These are phyloP conservation scores for Darevskia nairensis DNA, from an alignment of 2,797 vertebrate species.

Conservation along the genomic window DNA sequence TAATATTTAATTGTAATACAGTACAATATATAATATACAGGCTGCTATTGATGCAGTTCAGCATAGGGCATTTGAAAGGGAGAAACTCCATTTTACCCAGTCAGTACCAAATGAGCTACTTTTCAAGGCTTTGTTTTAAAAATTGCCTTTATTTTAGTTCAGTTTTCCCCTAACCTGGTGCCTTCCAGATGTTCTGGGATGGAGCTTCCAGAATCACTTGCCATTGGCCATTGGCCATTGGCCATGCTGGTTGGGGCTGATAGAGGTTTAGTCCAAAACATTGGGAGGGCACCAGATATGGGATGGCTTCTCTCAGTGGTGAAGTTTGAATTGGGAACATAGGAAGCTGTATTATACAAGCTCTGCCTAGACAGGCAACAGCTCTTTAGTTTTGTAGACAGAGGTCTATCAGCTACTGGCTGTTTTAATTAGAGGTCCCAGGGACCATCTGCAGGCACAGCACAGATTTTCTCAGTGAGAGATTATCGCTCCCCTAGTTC, in stretches of 20 bases:
- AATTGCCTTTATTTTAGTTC: not conserved
- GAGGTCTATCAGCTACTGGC: not conserved
- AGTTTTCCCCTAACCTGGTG: no score
- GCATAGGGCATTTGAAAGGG: not conserved
- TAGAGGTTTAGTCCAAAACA: no score
- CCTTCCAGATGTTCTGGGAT: no score
- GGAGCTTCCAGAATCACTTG: no score
- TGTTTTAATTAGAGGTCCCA: not conserved
- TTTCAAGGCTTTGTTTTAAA: not conserved
- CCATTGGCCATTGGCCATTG: no score
- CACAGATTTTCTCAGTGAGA: not conserved
- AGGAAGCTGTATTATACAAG: not conserved
- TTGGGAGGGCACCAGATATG: no score
- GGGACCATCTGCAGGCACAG: not conserved
- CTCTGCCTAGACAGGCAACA: not conserved
- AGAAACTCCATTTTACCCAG: not conserved
- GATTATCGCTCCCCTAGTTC: not conserved
- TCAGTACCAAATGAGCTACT: not conserved
- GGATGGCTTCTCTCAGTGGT: not conserved
- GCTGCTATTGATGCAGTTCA: conserved; percentile 23
- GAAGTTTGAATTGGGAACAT: not conserved
- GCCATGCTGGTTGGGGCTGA: not conserved
- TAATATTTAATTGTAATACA: conserved; percentile 33
- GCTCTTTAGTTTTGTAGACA: not conserved
- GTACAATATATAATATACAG: conserved; percentile 60